Base-by-base conservation (phyloP, 2,888 invertebrate species). In the Arctia plantaginis region DNA sequence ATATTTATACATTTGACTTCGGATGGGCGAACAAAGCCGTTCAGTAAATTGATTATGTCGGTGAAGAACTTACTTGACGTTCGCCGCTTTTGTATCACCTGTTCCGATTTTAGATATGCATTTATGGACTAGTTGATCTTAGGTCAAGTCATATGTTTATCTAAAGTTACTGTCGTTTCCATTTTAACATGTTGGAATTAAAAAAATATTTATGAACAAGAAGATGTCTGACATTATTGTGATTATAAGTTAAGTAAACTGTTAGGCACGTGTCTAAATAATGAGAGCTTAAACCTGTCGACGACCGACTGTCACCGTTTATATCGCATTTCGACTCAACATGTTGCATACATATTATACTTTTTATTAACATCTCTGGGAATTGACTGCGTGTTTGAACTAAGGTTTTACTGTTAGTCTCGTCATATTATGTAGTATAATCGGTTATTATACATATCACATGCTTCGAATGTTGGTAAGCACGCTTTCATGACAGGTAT, bases 1-100 rank as follows among this genome's bases (percentile, higher is more conserved):
- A 95, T 95, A 95, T 95, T 95, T 95, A 95, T 95, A 95, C 93
- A 93, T 92, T 92, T 91, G 91, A 90, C 91, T 91, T 92, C 91
- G 90, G 94, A 94, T 93, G 92, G 90, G 92, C 91, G 93, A 94
- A 95, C 95, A 94, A 94, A 94, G 93, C 93, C 91, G 90, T 91
- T 90, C 90, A 86, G 92, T 93, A 94, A 95, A 95, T 95, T 95
- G 95, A 95, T 95, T 95, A 93, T 91, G 92, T 92, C 93, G 90
- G 90, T 92, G 90, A 89, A 90, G 85, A 88, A 89, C 87, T 89
- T 90, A 91, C 90, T 91, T 86, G 88, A 90, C 89, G 90, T 90
- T 90, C 87, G 90, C 88, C 89, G 88, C 88, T 90, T 91, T 91
- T 93, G 91, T 91, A 91, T 92, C 93, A 93, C 90, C 89, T 91